Conservation (phyloP, 2,113 vertebrate genomes). For the Oncorhynchus keta region DNA sequence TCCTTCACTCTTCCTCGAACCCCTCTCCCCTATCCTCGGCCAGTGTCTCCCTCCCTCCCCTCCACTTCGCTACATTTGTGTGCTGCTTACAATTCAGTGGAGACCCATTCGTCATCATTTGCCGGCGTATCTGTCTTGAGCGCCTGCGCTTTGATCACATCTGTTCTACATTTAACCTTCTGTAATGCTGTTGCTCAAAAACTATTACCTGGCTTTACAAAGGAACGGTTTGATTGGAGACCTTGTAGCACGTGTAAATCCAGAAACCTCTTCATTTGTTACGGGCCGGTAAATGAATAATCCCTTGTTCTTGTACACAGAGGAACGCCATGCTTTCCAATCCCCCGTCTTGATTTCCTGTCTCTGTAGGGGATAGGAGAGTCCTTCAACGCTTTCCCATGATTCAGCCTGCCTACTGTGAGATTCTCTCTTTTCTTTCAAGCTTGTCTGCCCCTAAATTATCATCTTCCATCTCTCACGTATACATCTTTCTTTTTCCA, state of each 20-base stretch:
- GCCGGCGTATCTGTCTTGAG: slow-evolving; percentile 91
- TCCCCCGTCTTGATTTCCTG: slow-evolving; percentile 20
- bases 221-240: slow-evolving; percentile 77
- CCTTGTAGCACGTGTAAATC: slow-evolving; percentile 70
- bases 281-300: slow-evolving; percentile 50
- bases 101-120: slow-evolving; percentile 99
- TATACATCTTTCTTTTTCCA: slow-evolving; percentile 34
- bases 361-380: slow-evolving; percentile 24
- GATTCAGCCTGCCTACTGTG: slow-evolving; percentile 46
- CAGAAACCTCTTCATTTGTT: slow-evolving; percentile 57
- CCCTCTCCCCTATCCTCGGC: slow-evolving; percentile 13
- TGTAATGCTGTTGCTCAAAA: slow-evolving; percentile 90
- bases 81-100: slow-evolving; percentile 89
- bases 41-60: background rate
- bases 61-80: slow-evolving; percentile 88
- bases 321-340: slow-evolving; percentile 48
- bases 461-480: slow-evolving; percentile 34
- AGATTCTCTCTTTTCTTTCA: slow-evolving; percentile 59
- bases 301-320: slow-evolving; percentile 31
- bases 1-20: slow-evolving; percentile 8
- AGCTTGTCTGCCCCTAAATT: slow-evolving; percentile 68
- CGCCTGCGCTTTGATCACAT: slow-evolving; percentile 98
- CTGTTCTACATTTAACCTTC: slow-evolving; percentile 98
- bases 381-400: slow-evolving; percentile 37
- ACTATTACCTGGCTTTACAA: slow-evolving; percentile 88